A percentile compares a stretch with the other conserved stretches of the same genome.
Conservation (phyloP, 2,888 invertebrate genomes). For the Tinea trinotella region DNA sequence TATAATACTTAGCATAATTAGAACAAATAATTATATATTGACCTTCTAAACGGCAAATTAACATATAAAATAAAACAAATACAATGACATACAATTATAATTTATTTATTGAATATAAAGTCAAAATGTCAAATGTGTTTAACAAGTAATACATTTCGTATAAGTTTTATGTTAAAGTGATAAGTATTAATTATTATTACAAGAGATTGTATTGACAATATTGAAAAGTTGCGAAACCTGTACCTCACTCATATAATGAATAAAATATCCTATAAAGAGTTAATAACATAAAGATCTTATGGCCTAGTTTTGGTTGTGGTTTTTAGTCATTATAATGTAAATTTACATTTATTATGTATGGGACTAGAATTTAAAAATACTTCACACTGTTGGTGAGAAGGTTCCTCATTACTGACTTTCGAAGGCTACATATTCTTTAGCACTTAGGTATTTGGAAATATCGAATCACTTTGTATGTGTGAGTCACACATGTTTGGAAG, state of each 20-base stretch:
- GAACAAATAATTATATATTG: not conserved
- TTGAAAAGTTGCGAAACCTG: not conserved
- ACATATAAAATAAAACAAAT: too few species aligned
- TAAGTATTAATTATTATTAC: not conserved
- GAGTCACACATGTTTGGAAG: slow-evolving; percentile 34
- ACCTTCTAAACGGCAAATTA: not conserved
- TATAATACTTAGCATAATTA: not conserved
- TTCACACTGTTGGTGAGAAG: slow-evolving; percentile 15
- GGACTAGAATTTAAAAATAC: not conserved
- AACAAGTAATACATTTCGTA: too few species aligned
- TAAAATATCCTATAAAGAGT: too few species aligned
- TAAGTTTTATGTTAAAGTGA: not conserved
- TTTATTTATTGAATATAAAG: too few species aligned
- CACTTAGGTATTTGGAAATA: slow-evolving; percentile 10
- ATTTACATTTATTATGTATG: not conserved
- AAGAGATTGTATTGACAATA: not conserved
- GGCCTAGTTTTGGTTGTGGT: too few species aligned
- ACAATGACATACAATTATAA: too few species aligned
- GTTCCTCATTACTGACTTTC: slow-evolving; percentile 2
- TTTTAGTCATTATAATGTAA: too few species aligned
- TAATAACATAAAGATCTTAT: too few species aligned
- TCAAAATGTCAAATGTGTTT: too few species aligned
- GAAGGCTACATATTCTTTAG: slow-evolving; percentile 5
- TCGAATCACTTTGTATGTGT: slow-evolving; percentile 21
- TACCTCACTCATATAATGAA: too few species aligned